Conservation (phyloP, 2,113 vertebrate species). For the Hiodon tergisus region DNA sequence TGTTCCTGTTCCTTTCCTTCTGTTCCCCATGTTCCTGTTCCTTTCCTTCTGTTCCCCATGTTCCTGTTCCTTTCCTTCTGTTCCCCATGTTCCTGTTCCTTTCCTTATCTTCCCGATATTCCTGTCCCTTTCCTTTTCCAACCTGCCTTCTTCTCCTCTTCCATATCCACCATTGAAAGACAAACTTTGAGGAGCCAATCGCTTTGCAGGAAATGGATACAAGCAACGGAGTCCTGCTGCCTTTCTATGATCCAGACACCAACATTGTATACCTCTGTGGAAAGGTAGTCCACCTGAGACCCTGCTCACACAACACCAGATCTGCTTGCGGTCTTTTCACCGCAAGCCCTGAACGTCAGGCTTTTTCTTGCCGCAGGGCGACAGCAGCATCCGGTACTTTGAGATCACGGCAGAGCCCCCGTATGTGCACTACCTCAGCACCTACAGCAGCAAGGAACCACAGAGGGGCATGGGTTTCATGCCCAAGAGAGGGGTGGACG, state of each 20-base stretch:
- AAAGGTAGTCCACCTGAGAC: slow-evolving; percentile 67
- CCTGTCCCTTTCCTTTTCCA: background rate
- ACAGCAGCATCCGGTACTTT: slow-evolving; percentile 97
- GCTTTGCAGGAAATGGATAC: slow-evolving; percentile 95
- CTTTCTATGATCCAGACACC: slow-evolving; percentile 89
- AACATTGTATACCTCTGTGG: slow-evolving; percentile 92
- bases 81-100: background rate
- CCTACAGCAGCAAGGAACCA: slow-evolving; percentile 93
- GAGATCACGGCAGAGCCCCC: slow-evolving; percentile 90
- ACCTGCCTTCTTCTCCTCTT: background rate
- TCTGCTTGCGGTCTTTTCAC: background rate
- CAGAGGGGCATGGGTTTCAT: slow-evolving; percentile 97
- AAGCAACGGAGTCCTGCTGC: slow-evolving; percentile 89
- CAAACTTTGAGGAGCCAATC: slow-evolving; percentile 91
- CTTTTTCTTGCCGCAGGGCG: slow-evolving; percentile 63
- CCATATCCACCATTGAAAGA: slow-evolving; percentile 54
- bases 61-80: too few relatives aligned
- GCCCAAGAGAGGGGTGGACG: slow-evolving; percentile 90
- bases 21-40: too few relatives aligned
- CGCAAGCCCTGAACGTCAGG: background rate
- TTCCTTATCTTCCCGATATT: background rate
- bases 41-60: too few relatives aligned
- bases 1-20: too few relatives aligned
- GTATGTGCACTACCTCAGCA: slow-evolving; percentile 92
- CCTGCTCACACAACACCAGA: background rate